Base-by-base conservation (phyloP, 1,140 invertebrate species). In the Antheraea mylitta region DNA sequence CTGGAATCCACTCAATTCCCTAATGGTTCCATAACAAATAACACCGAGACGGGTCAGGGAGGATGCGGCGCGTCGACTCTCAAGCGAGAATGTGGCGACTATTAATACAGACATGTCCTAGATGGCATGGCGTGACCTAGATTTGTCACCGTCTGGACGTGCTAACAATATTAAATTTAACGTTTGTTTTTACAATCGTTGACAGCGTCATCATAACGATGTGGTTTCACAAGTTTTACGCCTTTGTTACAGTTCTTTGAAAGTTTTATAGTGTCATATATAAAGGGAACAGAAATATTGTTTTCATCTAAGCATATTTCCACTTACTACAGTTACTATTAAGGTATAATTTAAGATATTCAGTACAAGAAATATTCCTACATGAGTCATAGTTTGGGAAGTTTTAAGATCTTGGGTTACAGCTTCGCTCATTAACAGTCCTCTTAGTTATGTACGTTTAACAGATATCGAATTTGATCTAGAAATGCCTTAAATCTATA, bases 1-100 rank as follows among this genome's bases (percentile, higher is more conserved):
- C 64, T 71, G 72, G 75, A 77, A 78, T 83, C 77, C 74, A 66
- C 75, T 75, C 78, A 80, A 81, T 81, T 77, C 73, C 76, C 65
- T 80, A 78, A 83, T 77, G 72, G 68, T 70, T 75, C 58, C 64
- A 76, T 80, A 75, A 76, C 71, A 69, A 79, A 77, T 81, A 71
- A 75, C 72, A 68, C 74, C 61, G 19, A 61, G 22, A 30, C 60
- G 19, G 9, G 60, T 30, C 18, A 61, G 30, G 60, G 60, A 53
- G 45, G 45, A 53, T 53, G 45, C 45, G 45, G 45, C 45, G 45
- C 16, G 45, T 53, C 64, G 45, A n/a, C 4, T 53, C 45, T 53
- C 16, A 53, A 53, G 11, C 16, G 42, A 64, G 65, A 72, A 69
- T 68, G 64, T 45, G 19, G 53, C 64, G 30, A 72, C 64, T 75